Percentiles rank a stretch among this genome's conserved stretches.
These are phyloP conservation scores for Caretta caretta DNA, from an alignment of 2,113 vertebrate species.

Conservation along the genomic window DNA sequence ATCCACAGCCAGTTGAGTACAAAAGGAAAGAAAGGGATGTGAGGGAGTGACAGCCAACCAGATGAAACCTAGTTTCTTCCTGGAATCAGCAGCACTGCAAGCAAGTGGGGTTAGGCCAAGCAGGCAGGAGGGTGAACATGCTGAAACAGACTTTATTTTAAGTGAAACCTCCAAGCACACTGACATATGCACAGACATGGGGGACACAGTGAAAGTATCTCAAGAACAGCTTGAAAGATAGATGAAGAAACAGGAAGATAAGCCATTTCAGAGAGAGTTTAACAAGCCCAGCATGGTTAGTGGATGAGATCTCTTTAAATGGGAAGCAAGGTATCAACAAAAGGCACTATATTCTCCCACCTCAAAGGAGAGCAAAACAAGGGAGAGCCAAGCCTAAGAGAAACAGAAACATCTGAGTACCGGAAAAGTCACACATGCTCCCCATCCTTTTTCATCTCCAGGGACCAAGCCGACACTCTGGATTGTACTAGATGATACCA, in stretches of 20 bases:
- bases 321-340: neutral
- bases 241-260: neutral
- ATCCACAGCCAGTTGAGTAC: neutral
- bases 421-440: neutral
- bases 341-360: neutral
- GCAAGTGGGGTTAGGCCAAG: neutral
- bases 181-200: neutral
- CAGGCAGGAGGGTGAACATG: neutral
- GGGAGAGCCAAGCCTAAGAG: neutral
- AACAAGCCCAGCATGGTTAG: neutral
- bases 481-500: constrained; percentile 68
- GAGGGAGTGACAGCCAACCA: neutral
- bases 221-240: neutral
- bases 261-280: neutral
- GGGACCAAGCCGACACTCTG: constrained; percentile 49
- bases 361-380: neutral
- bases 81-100: neutral
- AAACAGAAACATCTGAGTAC: constrained; percentile 54
- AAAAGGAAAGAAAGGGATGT: constrained; percentile 11
- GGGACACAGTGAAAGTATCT: neutral
- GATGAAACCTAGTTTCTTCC: neutral
- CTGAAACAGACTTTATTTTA: constrained; percentile 24
- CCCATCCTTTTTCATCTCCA: constrained; percentile 24
- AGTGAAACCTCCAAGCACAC: neutral
- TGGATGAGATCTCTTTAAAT: neutral